Evolutionary conservation across 2,888 invertebrate genomes (phyloP), one percentile per base, ranked within the genome.

Genomic region (Lepidochrysops patricia): DNA sequence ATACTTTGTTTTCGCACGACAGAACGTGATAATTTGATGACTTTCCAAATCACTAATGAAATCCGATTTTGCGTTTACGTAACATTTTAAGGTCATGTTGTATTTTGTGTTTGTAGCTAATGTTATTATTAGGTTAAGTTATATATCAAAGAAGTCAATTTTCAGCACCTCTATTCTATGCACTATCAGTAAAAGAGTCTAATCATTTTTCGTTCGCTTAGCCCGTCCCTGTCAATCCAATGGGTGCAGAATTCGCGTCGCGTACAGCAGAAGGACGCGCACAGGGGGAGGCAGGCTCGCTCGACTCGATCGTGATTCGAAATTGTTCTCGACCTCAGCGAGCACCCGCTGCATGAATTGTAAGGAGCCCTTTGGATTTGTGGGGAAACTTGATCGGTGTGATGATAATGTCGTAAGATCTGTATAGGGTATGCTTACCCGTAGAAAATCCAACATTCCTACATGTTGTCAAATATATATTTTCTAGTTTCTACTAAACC

Each of bases 221-320:
- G 63, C 80, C 57, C 83, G 68, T 63, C 74, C 66, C 81, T 81
- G 80, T 62, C 5, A 35, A 34, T 19, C 60, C 60, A 63, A 59
- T 65, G 63, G 66, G 65, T 68, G 65, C 69, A 68, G 67, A 77
- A 84, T 79, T 81, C 81, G 67, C 73, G 60, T 35, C 71, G 73
- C 81, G 82, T 80, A 60, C 71, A 67, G 63, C 63, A 77, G 80
- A 85, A 84, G 86, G 84, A 78, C 83, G 80, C 71, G 75, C 75
- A 74, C 77, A 73, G 73, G 74, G 73, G 77, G 78, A 79, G 72
- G 75, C 81, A 85, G 84, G 84, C 80, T 82, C 80, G 80, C 78
- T 75, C 74, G 75, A 78, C 77, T 78, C 73, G 77, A 80, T 78
- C 80, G 80, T 79, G 82, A 80, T 76, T 70, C 71, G 71, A 75